These are phyloP conservation scores for Drosophila prostipennis DNA, from an alignment of 2,888 invertebrate genomes.

Conservation along the genomic window DNA sequence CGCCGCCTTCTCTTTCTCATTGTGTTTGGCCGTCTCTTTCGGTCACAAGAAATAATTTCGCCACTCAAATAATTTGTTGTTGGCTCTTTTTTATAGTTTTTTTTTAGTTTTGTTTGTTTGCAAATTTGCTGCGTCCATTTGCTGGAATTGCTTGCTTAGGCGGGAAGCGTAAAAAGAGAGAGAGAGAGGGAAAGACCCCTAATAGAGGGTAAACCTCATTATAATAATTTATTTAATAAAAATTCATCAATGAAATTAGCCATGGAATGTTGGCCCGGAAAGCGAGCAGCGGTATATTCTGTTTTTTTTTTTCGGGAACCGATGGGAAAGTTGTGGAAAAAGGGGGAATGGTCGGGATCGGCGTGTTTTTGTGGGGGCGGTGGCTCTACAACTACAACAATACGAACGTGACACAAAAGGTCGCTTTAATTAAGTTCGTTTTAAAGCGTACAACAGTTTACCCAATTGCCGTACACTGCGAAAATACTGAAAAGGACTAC, in stretches of 20 bases:
- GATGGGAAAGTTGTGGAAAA: constrained; percentile 9
- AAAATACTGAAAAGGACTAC: constrained; percentile 5
- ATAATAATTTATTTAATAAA: constrained; percentile 80
- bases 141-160: constrained; percentile 33
- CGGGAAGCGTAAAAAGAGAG: constrained; percentile 16
- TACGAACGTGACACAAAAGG: constrained; percentile 69
- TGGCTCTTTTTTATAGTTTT: constrained; percentile 28
- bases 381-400: constrained; percentile 25
- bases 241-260: constrained; percentile 81
- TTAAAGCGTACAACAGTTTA: constrained; percentile 48
- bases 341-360: not conserved
- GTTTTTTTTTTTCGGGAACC: constrained; percentile 20
- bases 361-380: constrained; percentile 28
- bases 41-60: constrained; percentile 45
- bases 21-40: constrained; percentile 17
- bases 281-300: not conserved
- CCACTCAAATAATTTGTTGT: constrained; percentile 55
- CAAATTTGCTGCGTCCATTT: constrained; percentile 41
- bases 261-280: constrained; percentile 50
- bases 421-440: constrained; percentile 71
- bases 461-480: constrained; percentile 54
- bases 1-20: constrained; percentile 50
- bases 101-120: constrained; percentile 44
- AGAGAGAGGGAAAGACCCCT: constrained; percentile 8
- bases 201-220: constrained; percentile 57